Conservation (phyloP, 2,797 vertebrate species). For the Choloepus didactylus region DNA sequence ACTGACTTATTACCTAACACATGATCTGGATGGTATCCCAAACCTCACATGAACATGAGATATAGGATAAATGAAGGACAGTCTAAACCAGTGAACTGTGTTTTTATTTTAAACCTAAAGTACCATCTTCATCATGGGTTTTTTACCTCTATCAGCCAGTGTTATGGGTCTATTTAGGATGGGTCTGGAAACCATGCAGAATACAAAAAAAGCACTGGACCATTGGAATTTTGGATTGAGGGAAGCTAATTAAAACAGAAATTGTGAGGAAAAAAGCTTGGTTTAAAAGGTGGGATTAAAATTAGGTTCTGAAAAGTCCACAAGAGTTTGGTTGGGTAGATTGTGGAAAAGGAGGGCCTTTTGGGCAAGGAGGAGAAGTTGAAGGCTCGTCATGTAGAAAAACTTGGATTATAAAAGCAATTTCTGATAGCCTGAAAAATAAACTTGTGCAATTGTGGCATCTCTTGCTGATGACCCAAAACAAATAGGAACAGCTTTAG, state of each 20-base stretch:
- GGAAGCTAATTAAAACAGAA: conserved; percentile 6
- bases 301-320: neutral
- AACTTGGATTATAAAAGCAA: conserved; percentile 32
- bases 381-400: conserved; percentile 13
- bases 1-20: conserved; percentile 37
- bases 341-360: neutral
- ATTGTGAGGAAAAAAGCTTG: neutral
- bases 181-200: neutral
- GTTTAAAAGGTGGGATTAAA: neutral
- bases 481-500: neutral
- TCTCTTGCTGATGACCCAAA: neutral
- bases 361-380: neutral
- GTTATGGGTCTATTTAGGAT: neutral
- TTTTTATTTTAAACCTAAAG: neutral
- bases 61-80: neutral
- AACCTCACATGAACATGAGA: neutral
- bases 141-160: neutral
- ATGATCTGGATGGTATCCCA: neutral
- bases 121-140: neutral
- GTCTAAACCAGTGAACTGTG: neutral
- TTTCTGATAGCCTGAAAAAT: neutral
- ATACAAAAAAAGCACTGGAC: neutral
- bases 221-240: neutral
- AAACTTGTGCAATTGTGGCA: neutral
- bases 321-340: neutral